Evolutionary conservation across 2,888 invertebrate species (phyloP), one percentile per base, ranked within the genome.

Genomic region (Onthophagus sagittarius): DNA sequence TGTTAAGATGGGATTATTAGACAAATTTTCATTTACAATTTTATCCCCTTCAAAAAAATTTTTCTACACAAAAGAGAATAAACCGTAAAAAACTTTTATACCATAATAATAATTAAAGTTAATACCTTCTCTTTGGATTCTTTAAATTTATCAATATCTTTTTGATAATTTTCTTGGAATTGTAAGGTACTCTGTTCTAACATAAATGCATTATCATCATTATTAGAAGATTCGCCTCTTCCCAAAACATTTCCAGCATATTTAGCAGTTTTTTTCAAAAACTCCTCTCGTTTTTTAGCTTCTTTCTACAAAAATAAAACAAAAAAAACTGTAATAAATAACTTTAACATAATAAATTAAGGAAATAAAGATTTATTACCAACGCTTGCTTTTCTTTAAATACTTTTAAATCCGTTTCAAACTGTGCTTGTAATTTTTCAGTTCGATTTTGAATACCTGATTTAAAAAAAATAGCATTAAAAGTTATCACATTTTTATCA

Each of bases 371-470:
- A 9, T 53, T 53, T 9, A 53, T 53, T 77, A 86, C 86, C 82
- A 84, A 82, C 81, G 85, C 82, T 75, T 82, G 78, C 78, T 84
- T 84, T 73, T 81, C 77, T 75, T 83, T 75, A 74, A 82, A 82
- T 72, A 80, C 77, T 75, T 82, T 82, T 63, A 83, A 81, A 76
- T 82, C 82, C 71, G 75, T 75, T 6, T 83, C 77, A 76, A 86
- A 86, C 67, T 85, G 82, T 77, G 86, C 84, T 77, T 88, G 87
- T 81, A 87, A 82, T 73, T 80, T 84, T 76, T 83, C 80, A 71
- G 85, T 80, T 0, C 83, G 81, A 69, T 79, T 77, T 79, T 87
- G 85, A 69, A 86, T 81, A 31, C 82, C 84, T 70, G 79, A 78
- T 14, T 53, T 53, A 1, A 53, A 9, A 1, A 53, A 9, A 9